Evolutionary conservation across 2,113 vertebrate species (phyloP).

Genomic region (Aythya baeri): DNA sequence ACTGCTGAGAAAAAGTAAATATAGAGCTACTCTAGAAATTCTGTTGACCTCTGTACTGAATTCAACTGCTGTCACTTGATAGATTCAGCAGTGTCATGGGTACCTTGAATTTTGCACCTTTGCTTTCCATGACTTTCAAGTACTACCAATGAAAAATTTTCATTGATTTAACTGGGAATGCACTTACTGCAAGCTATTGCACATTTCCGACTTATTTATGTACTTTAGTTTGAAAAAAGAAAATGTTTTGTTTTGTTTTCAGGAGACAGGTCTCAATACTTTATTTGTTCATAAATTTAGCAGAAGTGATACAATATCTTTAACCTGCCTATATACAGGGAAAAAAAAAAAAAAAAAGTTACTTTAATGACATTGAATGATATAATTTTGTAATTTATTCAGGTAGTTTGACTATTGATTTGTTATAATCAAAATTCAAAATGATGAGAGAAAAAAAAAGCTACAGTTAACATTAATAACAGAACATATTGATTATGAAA

Average conservation of each 20-base stretch:
- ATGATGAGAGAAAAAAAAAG: conserved; percentile 21
- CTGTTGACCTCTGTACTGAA: neutral
- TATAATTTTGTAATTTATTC: conserved; percentile 60
- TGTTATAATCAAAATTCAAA: conserved; percentile 15
- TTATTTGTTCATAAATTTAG: conserved; percentile 57
- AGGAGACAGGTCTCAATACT: neutral
- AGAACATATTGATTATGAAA: neutral
- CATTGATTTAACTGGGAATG: neutral
- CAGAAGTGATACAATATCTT: conserved; percentile 36
- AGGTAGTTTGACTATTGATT: conserved; percentile 43
- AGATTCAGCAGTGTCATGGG: conserved; percentile 3
- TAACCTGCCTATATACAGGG: conserved; percentile 25
- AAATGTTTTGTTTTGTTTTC: neutral
- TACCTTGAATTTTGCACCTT: neutral
- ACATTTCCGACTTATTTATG: conserved; percentile 15
- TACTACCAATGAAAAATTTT: neutral
- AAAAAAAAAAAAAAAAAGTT: neutral
- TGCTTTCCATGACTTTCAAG: neutral
- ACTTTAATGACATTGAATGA: conserved; percentile 44
- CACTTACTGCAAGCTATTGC: neutral
- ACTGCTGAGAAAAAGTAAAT: neutral
- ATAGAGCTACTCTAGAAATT: neutral
- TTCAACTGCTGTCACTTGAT: neutral
- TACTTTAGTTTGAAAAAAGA: neutral
- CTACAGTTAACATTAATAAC: conserved; percentile 3